Evolutionary conservation across 2,797 vertebrate species (phyloP), one percentile per base, ranked within the genome.

Genomic region (Carapus acus): DNA sequence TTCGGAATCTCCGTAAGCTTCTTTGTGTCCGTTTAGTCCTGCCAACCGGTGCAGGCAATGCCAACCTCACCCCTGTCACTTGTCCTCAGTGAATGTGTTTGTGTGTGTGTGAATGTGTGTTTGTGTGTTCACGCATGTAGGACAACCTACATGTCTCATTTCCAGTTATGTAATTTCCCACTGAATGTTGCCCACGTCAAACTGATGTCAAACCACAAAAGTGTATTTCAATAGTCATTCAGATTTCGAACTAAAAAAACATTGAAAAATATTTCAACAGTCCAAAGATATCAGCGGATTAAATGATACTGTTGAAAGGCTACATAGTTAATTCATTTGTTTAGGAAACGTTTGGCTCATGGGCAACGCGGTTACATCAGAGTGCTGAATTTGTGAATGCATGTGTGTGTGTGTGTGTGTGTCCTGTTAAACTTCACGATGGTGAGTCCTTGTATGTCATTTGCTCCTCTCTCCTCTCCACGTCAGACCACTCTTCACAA

Each of bases 151-250:
- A n/a, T n/a, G n/a, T n/a, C n/a, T n/a, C n/a, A n/a, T n/a, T n/a
- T n/a, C n/a, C n/a, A n/a, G n/a, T n/a, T n/a, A n/a, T n/a, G n/a
- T n/a, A n/a, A 38, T 66, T 43, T n/a, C 34, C 22, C 23, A 58
- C 38, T 54, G 29, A 71, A 40, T 29, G 27, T 70, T 63, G 41
- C 68, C 79, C 81, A 76, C 74, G 76, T 81, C 77, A 80, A 81
- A 76, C 78, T 83, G 66, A 53, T 65, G 48, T 55, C 42, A 71
- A 54, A 77, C 41, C 49, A 53, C 58, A 53, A 69, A 72, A 39
- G 48, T 53, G 43, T 59, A 65, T 68, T 69, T 55, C n/a, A n/a
- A n/a, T n/a, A n/a, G n/a, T n/a, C n/a, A n/a, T n/a, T n/a, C n/a
- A n/a, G n/a, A n/a, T n/a, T n/a, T n/a, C n/a, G n/a, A n/a, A n/a